These are phyloP conservation scores for Triops cancriformis DNA, from an alignment of 1,140 invertebrate genomes.

Conservation along the genomic window DNA sequence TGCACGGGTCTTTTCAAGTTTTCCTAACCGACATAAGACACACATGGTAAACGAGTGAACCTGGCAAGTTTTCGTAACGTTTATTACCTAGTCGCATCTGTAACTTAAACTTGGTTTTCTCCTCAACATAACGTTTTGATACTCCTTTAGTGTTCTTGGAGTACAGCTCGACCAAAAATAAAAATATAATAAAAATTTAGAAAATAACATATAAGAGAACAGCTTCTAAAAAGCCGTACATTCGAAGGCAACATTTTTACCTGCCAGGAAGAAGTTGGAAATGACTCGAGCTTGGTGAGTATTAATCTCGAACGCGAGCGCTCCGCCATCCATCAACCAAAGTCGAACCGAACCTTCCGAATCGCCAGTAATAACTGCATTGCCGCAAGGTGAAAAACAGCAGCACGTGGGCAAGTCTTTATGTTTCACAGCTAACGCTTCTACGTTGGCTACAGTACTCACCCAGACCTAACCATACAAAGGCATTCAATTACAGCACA, in stretches of 20 bases:
- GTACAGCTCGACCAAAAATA: background rate
- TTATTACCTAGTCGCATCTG: too few species aligned
- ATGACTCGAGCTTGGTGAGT: constrained; percentile 17
- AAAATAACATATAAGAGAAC: background rate
- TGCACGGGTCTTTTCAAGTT: too few species aligned
- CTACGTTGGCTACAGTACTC: background rate
- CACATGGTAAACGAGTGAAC: too few species aligned
- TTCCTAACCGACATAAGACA: too few species aligned
- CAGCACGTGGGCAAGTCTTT: constrained; percentile 18
- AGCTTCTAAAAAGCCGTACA: background rate
- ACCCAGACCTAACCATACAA: background rate
- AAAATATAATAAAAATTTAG: background rate
- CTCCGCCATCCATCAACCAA: constrained; percentile 14
- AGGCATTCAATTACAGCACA: background rate
- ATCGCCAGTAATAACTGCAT: constrained; percentile 16
- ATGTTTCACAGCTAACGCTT: constrained; percentile 8
- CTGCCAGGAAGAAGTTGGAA: constrained; percentile 20
- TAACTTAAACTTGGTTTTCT: too few species aligned
- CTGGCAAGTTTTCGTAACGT: too few species aligned
- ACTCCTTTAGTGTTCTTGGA: too few species aligned
- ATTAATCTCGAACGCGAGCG: background rate
- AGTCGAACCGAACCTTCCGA: constrained; percentile 18
- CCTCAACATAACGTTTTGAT: too few species aligned
- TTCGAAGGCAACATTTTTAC: background rate
- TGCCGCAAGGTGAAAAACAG: constrained; percentile 19